These are phyloP conservation scores for Dexiosoma caninum DNA, from an alignment of 2,888 invertebrate species.

Conservation along the genomic window DNA sequence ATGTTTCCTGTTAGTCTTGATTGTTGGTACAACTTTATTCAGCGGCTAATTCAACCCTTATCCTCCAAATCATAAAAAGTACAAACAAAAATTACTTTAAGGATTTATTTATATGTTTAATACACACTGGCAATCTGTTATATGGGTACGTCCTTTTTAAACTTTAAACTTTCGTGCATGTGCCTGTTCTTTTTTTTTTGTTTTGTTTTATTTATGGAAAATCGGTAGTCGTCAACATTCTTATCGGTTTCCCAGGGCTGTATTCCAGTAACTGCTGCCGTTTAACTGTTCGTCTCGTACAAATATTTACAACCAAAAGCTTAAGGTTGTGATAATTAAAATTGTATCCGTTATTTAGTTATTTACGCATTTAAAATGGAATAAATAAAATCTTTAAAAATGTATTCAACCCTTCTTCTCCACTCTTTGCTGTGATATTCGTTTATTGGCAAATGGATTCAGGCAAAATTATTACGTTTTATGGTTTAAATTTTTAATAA, in stretches of 20 bases:
- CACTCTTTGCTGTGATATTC: not conserved
- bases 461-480: slow-evolving; percentile 70
- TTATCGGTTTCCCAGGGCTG: slow-evolving; percentile 60
- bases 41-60: slow-evolving; percentile 57
- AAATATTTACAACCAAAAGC: slow-evolving; percentile 77
- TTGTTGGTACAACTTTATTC: slow-evolving; percentile 38
- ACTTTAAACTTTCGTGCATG: slow-evolving; percentile 29
- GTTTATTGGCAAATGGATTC: slow-evolving; percentile 57
- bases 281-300: slow-evolving; percentile 67
- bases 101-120: slow-evolving; percentile 38
- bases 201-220: slow-evolving; percentile 77
- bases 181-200: slow-evolving; percentile 65
- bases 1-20: not conserved
- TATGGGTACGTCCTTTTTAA: slow-evolving; percentile 25
- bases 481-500: slow-evolving; percentile 74
- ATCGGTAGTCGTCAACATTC: slow-evolving; percentile 69
- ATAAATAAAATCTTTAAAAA: slow-evolving; percentile 29
- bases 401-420: slow-evolving; percentile 22
- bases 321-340: slow-evolving; percentile 77
- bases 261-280: not conserved
- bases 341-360: slow-evolving; percentile 75
- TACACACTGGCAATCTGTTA: slow-evolving; percentile 16
- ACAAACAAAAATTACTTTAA: slow-evolving; percentile 36
- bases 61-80: slow-evolving; percentile 25
- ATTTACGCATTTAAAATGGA: slow-evolving; percentile 51